Base-by-base conservation (phyloP, 2,797 vertebrate genomes). In the Thaleichthys pacificus region DNA sequence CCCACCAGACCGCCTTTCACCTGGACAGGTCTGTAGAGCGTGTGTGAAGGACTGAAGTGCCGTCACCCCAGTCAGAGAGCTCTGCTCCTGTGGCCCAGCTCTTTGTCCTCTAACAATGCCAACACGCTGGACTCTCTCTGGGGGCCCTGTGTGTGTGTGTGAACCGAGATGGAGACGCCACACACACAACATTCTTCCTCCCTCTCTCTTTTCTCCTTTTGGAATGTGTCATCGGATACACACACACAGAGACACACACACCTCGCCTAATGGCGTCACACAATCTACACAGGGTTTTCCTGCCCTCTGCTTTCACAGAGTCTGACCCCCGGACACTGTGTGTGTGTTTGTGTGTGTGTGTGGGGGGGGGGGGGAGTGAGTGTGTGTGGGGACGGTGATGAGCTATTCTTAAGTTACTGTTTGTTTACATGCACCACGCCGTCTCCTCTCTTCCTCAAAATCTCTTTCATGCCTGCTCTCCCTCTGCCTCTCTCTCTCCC, bases 91-190 rank as follows among this genome's bases (percentile, higher is more conserved):
- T 85, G 77, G 71, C 54, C 68, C 69, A 8, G 61, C 71, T 19
- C 61, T 74, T 89, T 87, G 84, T 87, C 63, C 73, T 62, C 51
- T 61, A 76, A 82, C 78, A 86, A 86, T 79, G 76, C 73, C 70
- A 54, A 38, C 75, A 73, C 70, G 66, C 67, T 42, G 75, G 70
- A 63, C 66, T 65, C 61, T 62, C 67, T 58, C 56, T n/a, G 56
- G 21, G 21, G 38, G 38, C 38, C 38, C 38, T 12, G 9, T 42
- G 38, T 42, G 38, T 19, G 38, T 42, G 38, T 4, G 61, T 26
- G 26, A 49, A 8, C 14, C n/a, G 15, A 28, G 24, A 5, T 17
- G 56, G n/a, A 58, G 28, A 72, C 7, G 22, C 2, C 54, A 58
- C 66, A 21, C 8, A 77, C 54, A 69, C 82, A 82, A 42, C 38